A percentile compares a stretch with the other conserved stretches of the same genome.
phyloP scores from a whole-genome alignment of 2,888 invertebrate genomes.

The Chrysodeixis includens region DNA sequence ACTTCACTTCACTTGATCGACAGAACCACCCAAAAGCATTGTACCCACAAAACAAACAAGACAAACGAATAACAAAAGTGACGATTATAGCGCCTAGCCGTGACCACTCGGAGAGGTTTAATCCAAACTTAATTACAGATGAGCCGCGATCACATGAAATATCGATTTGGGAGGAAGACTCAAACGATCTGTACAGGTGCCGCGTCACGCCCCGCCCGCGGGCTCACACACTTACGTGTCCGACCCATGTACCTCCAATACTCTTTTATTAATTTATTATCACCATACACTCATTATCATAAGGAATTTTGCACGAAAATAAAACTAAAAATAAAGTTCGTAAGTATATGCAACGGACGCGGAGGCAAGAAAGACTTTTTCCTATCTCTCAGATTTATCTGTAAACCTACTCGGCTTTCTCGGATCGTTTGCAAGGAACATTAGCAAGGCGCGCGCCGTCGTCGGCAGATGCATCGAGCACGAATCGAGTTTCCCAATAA shows the following conservation, averaged over 20 bases:
- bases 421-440: slow-evolving; percentile 80
- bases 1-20: slow-evolving; percentile 19
- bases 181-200: slow-evolving; percentile 83
- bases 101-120: slow-evolving; percentile 76
- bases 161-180: slow-evolving; percentile 84
- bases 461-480: slow-evolving; percentile 84
- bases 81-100: slow-evolving; percentile 81
- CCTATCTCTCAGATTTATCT: slow-evolving; percentile 83
- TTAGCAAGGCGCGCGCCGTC: slow-evolving; percentile 72
- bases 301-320: slow-evolving; percentile 58
- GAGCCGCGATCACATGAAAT: slow-evolving; percentile 82
- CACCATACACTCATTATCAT: slow-evolving; percentile 63
- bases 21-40: slow-evolving; percentile 36
- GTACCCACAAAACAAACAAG: slow-evolving; percentile 55
- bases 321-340: slow-evolving; percentile 36
- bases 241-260: slow-evolving; percentile 64
- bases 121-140: slow-evolving; percentile 85
- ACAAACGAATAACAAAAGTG: slow-evolving; percentile 66
- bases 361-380: slow-evolving; percentile 65
- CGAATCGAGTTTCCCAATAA: slow-evolving; percentile 87
- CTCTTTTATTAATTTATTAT: slow-evolving; percentile 72
- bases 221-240: slow-evolving; percentile 76
- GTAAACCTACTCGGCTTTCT: slow-evolving; percentile 77
- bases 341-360: slow-evolving; percentile 70
- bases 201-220: slow-evolving; percentile 78